Conservation (phyloP, 2,797 vertebrate genomes). For the Limnodromus scolopaceus region DNA sequence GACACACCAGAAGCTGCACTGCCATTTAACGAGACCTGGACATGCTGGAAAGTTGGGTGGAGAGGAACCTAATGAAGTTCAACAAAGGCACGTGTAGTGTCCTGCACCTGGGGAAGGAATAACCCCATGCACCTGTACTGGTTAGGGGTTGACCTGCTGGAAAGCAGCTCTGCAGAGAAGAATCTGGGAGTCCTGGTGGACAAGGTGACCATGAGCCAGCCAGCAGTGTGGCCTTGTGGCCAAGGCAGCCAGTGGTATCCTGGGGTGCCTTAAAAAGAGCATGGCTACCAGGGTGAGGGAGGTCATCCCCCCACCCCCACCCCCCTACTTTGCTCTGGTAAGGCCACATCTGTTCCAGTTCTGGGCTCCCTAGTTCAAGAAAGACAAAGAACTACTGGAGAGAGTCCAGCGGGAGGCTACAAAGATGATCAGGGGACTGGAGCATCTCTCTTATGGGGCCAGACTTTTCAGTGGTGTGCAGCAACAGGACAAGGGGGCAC, state of each 20-base stretch:
- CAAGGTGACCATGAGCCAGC: background rate
- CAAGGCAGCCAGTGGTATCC: background rate
- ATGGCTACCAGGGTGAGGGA: background rate
- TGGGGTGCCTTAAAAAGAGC: background rate
- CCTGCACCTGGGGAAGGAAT: background rate
- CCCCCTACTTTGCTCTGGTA: background rate
- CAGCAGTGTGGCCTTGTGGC: background rate
- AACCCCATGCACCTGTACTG: background rate
- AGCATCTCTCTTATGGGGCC: background rate
- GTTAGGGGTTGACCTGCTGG: background rate
- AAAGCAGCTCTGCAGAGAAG: background rate
- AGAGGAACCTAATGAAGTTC: background rate
- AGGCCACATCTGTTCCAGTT: background rate
- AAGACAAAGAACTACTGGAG: background rate
- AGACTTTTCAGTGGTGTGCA: background rate
- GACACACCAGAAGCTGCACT: background rate
- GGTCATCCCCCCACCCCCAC: background rate
- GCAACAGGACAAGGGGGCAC: no score
- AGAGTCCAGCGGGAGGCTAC: background rate
- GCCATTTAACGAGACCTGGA: background rate
- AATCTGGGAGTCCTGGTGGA: background rate
- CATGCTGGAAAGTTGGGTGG: background rate
- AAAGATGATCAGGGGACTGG: background rate
- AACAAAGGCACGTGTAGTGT: background rate
- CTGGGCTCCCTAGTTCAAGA: background rate